These are phyloP conservation scores for Drosophila emarginata DNA, from an alignment of 2,888 invertebrate genomes.

Conservation along the genomic window DNA sequence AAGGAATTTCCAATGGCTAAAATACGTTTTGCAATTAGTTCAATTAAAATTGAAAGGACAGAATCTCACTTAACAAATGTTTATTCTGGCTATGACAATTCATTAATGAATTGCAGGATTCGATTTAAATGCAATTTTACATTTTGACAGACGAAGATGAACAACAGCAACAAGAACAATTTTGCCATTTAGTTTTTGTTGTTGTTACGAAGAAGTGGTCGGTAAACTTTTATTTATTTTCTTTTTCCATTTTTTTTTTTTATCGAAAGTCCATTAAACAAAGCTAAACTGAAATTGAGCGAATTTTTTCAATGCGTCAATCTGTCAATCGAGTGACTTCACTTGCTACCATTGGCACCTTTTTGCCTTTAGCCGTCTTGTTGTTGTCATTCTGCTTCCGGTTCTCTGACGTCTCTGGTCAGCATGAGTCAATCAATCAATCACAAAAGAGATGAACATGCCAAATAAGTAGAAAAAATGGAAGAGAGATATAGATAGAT, in stretches of 20 bases:
- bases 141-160: too few species aligned
- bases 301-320: conserved; percentile 27
- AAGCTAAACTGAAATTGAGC: conserved; percentile 53
- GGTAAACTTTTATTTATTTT: background rate
- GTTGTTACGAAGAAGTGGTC: too few species aligned
- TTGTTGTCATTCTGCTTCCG: conserved; percentile 24
- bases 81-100: too few species aligned
- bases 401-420: conserved; percentile 36
- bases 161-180: too few species aligned
- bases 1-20: too few species aligned
- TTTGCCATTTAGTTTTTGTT: too few species aligned
- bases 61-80: too few species aligned
- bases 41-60: too few species aligned
- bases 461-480: background rate
- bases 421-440: conserved; percentile 55
- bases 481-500: background rate
- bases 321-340: conserved; percentile 36
- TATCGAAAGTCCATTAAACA: conserved; percentile 58
- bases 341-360: background rate
- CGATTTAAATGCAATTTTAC: too few species aligned
- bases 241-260: conserved; percentile 10
- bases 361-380: background rate
- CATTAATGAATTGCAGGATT: too few species aligned
- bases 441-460: conserved; percentile 34
- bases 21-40: too few species aligned